Conservation (phyloP, 2,113 vertebrate species). For the Elaphurus davidianus region DNA sequence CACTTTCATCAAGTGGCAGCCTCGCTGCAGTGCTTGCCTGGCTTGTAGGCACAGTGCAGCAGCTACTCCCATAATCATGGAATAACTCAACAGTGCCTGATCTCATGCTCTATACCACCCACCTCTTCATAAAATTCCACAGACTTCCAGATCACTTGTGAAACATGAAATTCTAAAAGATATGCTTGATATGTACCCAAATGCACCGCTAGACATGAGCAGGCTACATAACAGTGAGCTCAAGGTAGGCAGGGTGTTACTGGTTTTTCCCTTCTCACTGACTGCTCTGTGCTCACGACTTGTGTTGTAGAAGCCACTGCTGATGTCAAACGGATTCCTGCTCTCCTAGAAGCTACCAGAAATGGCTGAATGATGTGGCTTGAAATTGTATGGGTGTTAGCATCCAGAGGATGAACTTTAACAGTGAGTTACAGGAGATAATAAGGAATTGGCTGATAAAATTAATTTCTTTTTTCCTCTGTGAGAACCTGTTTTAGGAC, state of each 20-base stretch:
- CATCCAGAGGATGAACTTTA: neutral
- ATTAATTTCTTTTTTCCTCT: neutral
- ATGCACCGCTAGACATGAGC: neutral
- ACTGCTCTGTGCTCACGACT: neutral
- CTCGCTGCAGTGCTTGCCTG: fast-evolving
- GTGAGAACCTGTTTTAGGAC: neutral
- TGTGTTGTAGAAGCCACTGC: fast-evolving
- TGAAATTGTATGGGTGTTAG: neutral
- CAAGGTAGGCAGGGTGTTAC: neutral
- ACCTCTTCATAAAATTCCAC: neutral
- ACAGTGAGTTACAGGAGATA: neutral
- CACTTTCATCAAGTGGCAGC: neutral
- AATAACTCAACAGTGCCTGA: neutral
- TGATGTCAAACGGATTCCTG: neutral
- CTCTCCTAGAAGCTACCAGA: neutral
- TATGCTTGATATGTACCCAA: fast-evolving
- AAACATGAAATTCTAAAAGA: neutral
- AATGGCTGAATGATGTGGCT: neutral
- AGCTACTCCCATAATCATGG: too few species aligned
- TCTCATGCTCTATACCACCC: neutral
- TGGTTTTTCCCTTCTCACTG: neutral
- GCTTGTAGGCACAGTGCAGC: neutral
- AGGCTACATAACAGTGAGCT: neutral
- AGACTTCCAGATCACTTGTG: neutral
- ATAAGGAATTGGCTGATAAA: neutral